Evolutionary conservation across 2,797 vertebrate genomes (phyloP), one percentile per base, ranked within the genome.

Genomic region (Podargus strigoides): DNA sequence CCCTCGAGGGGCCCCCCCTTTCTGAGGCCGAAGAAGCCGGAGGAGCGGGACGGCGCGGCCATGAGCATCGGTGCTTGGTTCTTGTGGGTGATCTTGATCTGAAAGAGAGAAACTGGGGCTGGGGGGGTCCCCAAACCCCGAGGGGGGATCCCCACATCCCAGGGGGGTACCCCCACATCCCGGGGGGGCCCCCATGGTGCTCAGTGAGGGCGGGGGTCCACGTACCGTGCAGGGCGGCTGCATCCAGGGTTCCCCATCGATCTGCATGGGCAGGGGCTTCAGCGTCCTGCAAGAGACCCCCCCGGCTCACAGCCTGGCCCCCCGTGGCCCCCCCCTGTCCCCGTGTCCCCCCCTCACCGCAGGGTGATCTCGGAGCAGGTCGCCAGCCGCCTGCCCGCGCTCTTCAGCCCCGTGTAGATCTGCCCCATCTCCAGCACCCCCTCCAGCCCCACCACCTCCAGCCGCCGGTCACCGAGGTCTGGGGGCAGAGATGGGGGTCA

Each of bases 161-260:
- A n/a, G n/a, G n/a, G n/a, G n/a, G n/a, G n/a, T n/a, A n/a, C n/a
- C n/a, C n/a, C n/a, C n/a, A n/a, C n/a, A n/a, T n/a, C n/a, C n/a
- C n/a, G n/a, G 26, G 55, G 55, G 37, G 17, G 18, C 3, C 8
- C 64, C n/a, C 36, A 13, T 37, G 34, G 23, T 12, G 10, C 42
- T 30, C 18, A 13, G 59, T 13, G 34, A 24, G n/a, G n/a, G n/a
- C n/a, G 9, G 26, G 11, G 22, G 12, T 22, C 23, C n/a, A 28
- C 32, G 98, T 97, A 99, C 99, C 6, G 98, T 99, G 94, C 99
- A 99, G 8, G 99, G 98, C 2, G 99, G 98, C 95, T 99, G 99
- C 98, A 99, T 99, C 99, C 99, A 99, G 5, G 99, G 99, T 76
- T 99, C 99, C 41, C 99, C 99, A 9, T 99, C 99, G 21, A 99